Conservation (phyloP, 2,113 vertebrate species). For the Clinocottus analis region DNA sequence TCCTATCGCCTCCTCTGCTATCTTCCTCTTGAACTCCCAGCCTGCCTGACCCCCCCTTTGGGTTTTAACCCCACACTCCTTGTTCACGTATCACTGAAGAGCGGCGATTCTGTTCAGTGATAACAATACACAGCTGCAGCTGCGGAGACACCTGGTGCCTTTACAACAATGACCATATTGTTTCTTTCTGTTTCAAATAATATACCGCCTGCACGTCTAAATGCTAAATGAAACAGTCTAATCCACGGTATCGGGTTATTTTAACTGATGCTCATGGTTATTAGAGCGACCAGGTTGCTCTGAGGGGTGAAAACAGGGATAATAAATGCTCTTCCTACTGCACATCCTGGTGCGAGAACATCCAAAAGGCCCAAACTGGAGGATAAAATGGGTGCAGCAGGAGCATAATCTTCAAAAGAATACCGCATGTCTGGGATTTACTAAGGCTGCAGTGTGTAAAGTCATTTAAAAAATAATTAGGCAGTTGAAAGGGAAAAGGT, state of each 20-base stretch:
- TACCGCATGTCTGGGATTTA: not conserved
- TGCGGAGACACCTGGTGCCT: not conserved
- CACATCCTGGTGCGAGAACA: conserved; percentile 1
- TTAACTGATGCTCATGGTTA: not conserved
- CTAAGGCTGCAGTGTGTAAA: conserved; percentile 1
- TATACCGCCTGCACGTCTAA: not conserved
- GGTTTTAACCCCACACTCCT: conserved; percentile 8
- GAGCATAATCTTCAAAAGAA: conserved; percentile 6
- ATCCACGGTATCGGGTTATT: not conserved
- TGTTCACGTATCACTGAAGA: conserved; percentile 17
- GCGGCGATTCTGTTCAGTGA: not conserved
- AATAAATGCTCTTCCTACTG: conserved; percentile 29
- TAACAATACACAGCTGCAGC: conserved; percentile 5
- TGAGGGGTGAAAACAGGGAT: not conserved
- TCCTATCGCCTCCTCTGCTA: not conserved
- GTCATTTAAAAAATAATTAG: conserved; percentile 15
- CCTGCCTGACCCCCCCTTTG: conserved; percentile 5
- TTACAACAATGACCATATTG: not conserved
- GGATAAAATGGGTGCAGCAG: conserved; percentile 7
- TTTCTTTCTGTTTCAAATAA: not conserved
- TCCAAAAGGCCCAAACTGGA: conserved; percentile 23
- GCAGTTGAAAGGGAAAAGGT: not conserved
- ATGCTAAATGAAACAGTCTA: not conserved
- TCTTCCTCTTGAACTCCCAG: conserved; percentile 7
- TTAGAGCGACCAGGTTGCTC: conserved; percentile 7